phyloP scores from a whole-genome alignment of 2,888 invertebrate genomes.

The Exephanes ischioxanthus region DNA sequence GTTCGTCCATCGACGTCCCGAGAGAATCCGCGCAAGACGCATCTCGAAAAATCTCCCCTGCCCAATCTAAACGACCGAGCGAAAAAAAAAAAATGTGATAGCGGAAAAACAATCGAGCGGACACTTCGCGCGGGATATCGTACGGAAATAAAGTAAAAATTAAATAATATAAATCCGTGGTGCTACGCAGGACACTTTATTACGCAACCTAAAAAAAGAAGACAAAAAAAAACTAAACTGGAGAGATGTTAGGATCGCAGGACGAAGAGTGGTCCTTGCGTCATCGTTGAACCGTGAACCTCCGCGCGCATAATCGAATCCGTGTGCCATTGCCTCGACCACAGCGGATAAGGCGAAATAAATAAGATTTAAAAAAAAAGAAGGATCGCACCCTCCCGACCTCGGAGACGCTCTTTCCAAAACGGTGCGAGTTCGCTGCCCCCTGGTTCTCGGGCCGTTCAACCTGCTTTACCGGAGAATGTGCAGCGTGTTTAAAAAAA shows the following conservation, averaged over 20 bases:
- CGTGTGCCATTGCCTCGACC: background rate
- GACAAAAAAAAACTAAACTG: background rate
- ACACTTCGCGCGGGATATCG: background rate
- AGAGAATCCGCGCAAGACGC: background rate
- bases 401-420: conserved; percentile 51
- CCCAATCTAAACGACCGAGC: background rate
- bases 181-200: conserved; percentile 11
- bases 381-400: conserved; percentile 20
- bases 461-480: conserved; percentile 69
- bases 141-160: conserved; percentile 9
- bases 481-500: conserved; percentile 66
- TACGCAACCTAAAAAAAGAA: background rate
- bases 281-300: conserved; percentile 33
- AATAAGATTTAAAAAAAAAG: conserved; percentile 12
- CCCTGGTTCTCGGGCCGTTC: conserved; percentile 70
- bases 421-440: conserved; percentile 70
- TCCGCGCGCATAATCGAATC: background rate
- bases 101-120: background rate
- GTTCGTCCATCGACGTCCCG: conserved; percentile 7
- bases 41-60: background rate
- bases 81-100: conserved; percentile 4
- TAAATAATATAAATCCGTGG: conserved; percentile 5
- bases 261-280: conserved; percentile 15
- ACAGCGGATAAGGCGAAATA: background rate
- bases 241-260: conserved; percentile 1